These are phyloP conservation scores for Pantherophis vulpinus DNA, from an alignment of 2,797 vertebrate genomes.

Conservation along the genomic window DNA sequence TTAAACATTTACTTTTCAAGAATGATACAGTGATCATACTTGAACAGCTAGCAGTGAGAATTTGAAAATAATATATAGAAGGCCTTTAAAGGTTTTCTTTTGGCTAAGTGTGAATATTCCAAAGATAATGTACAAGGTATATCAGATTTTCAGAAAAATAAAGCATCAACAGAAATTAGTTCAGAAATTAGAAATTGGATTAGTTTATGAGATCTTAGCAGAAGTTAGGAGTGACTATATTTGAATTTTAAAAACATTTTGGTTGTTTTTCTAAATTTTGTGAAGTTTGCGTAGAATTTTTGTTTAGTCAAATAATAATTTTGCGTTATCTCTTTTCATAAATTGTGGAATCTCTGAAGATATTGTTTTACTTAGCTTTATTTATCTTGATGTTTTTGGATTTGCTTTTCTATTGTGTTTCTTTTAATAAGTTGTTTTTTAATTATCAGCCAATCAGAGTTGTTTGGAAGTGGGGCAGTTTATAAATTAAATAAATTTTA, in stretches of 20 bases:
- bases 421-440: neutral
- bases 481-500: neutral
- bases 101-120: neutral
- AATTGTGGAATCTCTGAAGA: neutral
- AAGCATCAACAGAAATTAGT: neutral
- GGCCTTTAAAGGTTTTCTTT: neutral
- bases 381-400: neutral
- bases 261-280: neutral
- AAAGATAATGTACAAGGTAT: neutral
- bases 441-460: neutral
- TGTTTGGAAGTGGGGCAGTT: neutral
- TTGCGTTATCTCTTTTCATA: neutral
- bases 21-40: neutral
- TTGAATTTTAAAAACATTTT: neutral
- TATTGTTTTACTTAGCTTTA: neutral
- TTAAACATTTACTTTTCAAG: neutral
- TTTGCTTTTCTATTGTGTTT: neutral
- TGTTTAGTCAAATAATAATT: neutral
- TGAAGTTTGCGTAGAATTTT: neutral
- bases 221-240: neutral
- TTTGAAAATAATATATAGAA: neutral
- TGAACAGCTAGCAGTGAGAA: neutral
- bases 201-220: neutral
- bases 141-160: neutral
- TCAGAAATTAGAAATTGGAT: neutral